A percentile compares a stretch with the other conserved stretches of the same genome.
These are phyloP conservation scores for Oostethus manadensis DNA, from an alignment of 2,113 vertebrate genomes.

Conservation along the genomic window DNA sequence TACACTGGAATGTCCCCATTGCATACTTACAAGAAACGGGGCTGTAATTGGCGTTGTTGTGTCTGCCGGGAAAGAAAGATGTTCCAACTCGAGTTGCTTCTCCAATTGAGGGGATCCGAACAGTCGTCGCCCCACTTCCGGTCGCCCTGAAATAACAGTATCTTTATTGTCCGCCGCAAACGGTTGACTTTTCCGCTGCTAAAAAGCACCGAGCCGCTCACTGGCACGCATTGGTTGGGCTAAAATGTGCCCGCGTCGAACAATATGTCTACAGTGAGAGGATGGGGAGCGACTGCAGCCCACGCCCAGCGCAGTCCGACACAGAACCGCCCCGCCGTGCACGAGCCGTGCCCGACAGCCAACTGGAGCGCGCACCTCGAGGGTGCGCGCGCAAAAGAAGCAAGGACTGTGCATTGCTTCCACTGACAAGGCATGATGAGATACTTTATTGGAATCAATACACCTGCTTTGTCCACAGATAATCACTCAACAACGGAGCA, in stretches of 20 bases:
- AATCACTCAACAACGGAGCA: too few relatives aligned
- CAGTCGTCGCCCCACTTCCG: slow-evolving; percentile 24
- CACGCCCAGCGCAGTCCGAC: slow-evolving; percentile 71
- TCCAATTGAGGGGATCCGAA: slow-evolving; percentile 22
- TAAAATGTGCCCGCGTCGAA: slow-evolving; percentile 54
- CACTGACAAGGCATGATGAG: too few relatives aligned
- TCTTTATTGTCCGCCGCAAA: slow-evolving; percentile 14
- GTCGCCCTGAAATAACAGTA: slow-evolving; percentile 22
- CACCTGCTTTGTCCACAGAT: too few relatives aligned
- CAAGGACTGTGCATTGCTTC: neutral
- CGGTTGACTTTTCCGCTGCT: slow-evolving; percentile 29
- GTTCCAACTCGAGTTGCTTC: slow-evolving; percentile 47
- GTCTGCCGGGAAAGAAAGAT: slow-evolving; percentile 40
- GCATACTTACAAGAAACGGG: slow-evolving; percentile 65
- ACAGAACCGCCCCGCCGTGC: slow-evolving; percentile 55
- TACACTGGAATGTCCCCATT: slow-evolving; percentile 31
- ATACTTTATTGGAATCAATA: too few relatives aligned
- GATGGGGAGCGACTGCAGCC: slow-evolving; percentile 41
- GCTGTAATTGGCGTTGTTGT: slow-evolving; percentile 52
- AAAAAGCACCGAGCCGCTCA: slow-evolving; percentile 20
- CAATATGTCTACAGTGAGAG: slow-evolving; percentile 67
- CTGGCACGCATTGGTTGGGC: slow-evolving; percentile 38
- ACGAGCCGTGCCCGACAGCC: neutral
- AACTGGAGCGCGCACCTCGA: neutral
- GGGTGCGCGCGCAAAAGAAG: neutral